These are phyloP conservation scores for Chloebia gouldiae DNA, from an alignment of 2,113 vertebrate genomes.

Conservation along the genomic window DNA sequence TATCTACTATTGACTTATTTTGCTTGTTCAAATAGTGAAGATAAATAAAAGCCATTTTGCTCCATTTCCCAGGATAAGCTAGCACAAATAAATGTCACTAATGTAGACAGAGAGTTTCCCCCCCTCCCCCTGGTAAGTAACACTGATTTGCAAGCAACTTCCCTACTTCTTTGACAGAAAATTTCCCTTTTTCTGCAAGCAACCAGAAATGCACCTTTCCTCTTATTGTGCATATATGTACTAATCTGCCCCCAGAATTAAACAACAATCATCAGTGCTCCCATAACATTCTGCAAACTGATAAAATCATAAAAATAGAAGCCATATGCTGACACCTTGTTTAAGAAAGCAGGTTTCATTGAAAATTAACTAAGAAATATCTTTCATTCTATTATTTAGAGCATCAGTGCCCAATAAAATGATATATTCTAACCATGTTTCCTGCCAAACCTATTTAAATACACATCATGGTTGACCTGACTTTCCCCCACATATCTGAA, in stretches of 20 bases:
- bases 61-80: background rate
- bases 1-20: background rate
- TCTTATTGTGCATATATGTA: background rate
- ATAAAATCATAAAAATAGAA: background rate
- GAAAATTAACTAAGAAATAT: background rate
- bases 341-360: background rate
- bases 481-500: background rate
- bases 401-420: background rate
- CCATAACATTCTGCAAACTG: background rate
- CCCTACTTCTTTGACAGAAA: background rate
- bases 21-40: background rate
- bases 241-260: background rate
- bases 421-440: background rate
- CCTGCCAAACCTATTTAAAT: background rate
- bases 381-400: background rate
- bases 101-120: fast-evolving
- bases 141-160: background rate
- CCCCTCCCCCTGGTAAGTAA: background rate
- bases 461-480: background rate
- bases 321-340: background rate
- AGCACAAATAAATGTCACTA: background rate
- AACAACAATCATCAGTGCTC: background rate
- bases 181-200: background rate
- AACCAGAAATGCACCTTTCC: background rate
- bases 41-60: background rate